Base-by-base conservation (phyloP, 2,888 invertebrate species). In the Diarsia mendica region DNA sequence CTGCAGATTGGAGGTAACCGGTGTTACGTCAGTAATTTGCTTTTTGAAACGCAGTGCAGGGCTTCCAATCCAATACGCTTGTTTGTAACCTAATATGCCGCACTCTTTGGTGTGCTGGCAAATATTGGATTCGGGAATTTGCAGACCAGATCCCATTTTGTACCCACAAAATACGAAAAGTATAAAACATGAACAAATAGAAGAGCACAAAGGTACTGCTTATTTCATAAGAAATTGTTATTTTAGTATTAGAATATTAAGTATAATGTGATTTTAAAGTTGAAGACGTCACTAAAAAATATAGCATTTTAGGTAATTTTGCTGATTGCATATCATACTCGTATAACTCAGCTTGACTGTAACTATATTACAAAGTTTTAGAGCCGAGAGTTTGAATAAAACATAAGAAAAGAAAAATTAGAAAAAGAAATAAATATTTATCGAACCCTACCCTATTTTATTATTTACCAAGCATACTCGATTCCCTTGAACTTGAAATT, bases 41-140 rank as follows among this genome's bases (percentile, higher is more conserved):
- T 53, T 79, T 67, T 53, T 51, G 51, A n/a, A 79, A n/a, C 28
- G 64, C 51, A 55, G 23, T 53, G 39, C 46, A n/a, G 51, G 58
- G 13, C 53, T 70, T 28, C 58, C 28, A 58, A 60, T 48, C 39
- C 20, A 2, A 60, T 39, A 4, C n/a, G 11, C 28, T 73, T 13
- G 46, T 67, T 64, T 44, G 63, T 67, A 49, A 58, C 48, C 23
- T 46, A 58, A 78, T 78, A 72, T n/a, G 11, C 13, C 2, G 10
- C 18, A 23, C 13, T 67, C n/a, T 79, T 48, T 72, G 3, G 3
- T 58, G 67, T 51, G 20, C 46, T 28, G 63, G 23, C n/a, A 44
- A 58, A 65, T 70, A 60, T 53, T 48, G 48, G 18, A 9, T 53
- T 13, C 4, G 3, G 2, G 13, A 63, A 48, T 61, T 20, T 53